Conservation (phyloP, 2,113 vertebrate genomes). For the Lethenteron camtschaticum region DNA sequence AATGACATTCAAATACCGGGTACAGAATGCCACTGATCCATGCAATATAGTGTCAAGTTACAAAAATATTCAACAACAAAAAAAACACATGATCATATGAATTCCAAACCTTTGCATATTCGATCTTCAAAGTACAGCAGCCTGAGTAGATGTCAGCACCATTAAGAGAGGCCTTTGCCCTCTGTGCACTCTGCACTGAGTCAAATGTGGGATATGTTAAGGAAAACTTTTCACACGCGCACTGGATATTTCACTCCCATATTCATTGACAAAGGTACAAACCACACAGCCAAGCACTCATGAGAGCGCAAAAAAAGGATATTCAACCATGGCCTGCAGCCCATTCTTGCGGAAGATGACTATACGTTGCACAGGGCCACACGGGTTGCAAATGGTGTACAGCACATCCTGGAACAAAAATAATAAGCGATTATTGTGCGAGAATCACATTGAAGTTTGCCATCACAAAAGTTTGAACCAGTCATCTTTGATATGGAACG, state of each 20-base stretch:
- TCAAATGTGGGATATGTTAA: slow-evolving; percentile 49
- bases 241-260: not conserved
- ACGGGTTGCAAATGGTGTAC: slow-evolving; percentile 85
- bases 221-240: slow-evolving; percentile 13
- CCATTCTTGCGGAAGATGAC: slow-evolving; percentile 91
- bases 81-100: too few species aligned
- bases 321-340: slow-evolving; percentile 92
- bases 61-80: too few species aligned
- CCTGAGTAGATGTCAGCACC: slow-evolving; percentile 88
- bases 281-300: too few species aligned
- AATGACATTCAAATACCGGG: not conserved
- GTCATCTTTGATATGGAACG: too few species aligned
- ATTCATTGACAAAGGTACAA: not conserved
- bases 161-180: slow-evolving; percentile 76
- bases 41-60: too few species aligned
- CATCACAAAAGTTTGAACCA: too few species aligned
- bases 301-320: slow-evolving; percentile 32
- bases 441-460: too few species aligned
- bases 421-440: too few species aligned
- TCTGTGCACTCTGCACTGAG: slow-evolving; percentile 74
- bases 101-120: slow-evolving; percentile 62
- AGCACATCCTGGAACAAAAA: slow-evolving; percentile 45
- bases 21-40: too few species aligned
- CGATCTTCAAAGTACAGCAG: slow-evolving; percentile 81
- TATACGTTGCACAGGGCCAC: slow-evolving; percentile 78